Evolutionary conservation across 1,140 invertebrate species (phyloP), one percentile per base, ranked within the genome.

Genomic region (Meloidogyne chitwoodi): DNA sequence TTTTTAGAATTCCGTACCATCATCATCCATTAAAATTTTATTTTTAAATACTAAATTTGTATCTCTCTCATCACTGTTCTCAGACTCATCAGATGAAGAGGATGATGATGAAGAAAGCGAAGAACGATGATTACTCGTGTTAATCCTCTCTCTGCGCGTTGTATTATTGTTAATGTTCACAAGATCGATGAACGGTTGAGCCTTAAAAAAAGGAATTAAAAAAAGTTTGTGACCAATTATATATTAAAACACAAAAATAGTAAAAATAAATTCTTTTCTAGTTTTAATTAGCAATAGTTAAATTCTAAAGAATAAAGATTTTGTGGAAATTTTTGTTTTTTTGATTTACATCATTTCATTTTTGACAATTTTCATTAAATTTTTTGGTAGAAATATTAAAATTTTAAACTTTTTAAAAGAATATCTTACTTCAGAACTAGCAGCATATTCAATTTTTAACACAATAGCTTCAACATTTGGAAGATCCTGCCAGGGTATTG

Each of bases 391-490:
- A n/a, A n/a, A n/a, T 31, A 6, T 2, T 3, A 6, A 38, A 38
- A 6, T 38, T 10, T 38, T 38, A 38, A 38, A 10, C 0, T 8
- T 38, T 38, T 31, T 5, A 48, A 41, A 48, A n/a, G 41, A 22
- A 64, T 26, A n/a, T 12, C 27, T 27, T 38, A 75, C 78, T 6
- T 74, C 62, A 24, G 68, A 74, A 24, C 8, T 48, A 6, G 69
- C 83, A 22, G 83, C 83, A 75, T 79, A 79, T 76, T 84, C 83
- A 38, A 84, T 83, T 68, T 84, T 84, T 16, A 84, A 65, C 12
- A 86, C 79, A 61, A 86, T 75, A 0, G 75, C 74, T 41, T 83
- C 83, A 16, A 61, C 75, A 44, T 38, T 65, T 14, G 75, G 82
- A 6, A 77, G 34, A 27, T 84, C 63, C 22, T 76, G 67, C 74